A percentile compares a stretch with the other conserved stretches of the same genome.
Evolutionary conservation across 2,888 invertebrate species (phyloP).

Genomic region (Apamea monoglypha): DNA sequence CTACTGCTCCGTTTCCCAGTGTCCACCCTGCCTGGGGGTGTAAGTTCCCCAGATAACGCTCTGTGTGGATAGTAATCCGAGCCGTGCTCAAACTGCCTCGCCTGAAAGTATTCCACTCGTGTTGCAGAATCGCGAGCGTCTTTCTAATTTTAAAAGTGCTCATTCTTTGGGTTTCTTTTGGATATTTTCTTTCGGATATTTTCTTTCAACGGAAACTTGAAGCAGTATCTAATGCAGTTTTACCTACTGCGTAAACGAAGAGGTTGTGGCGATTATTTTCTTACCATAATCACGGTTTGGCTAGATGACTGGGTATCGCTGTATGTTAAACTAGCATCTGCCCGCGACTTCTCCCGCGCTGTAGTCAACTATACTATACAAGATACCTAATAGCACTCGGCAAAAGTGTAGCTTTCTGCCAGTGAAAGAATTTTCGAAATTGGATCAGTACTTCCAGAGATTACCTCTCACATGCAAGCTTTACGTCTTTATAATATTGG

Average conservation of each 20-base stretch:
- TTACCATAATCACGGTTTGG: not conserved
- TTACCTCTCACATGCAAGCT: too few species aligned
- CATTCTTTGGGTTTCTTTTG: slow-evolving; percentile 21
- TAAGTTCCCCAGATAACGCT: slow-evolving; percentile 64
- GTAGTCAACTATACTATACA: too few species aligned
- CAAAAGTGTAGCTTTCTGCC: too few species aligned
- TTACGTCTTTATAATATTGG: too few species aligned
- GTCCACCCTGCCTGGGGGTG: slow-evolving; percentile 41
- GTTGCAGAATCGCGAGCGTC: slow-evolving; percentile 37
- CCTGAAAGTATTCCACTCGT: slow-evolving; percentile 50
- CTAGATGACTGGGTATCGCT: not conserved
- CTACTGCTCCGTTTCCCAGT: not conserved
- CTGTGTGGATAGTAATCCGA: slow-evolving; percentile 62
- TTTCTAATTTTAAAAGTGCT: slow-evolving; percentile 55
- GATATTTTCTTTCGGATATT: slow-evolving; percentile 17
- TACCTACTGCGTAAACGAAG: not conserved
- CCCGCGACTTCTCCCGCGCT: not conserved
- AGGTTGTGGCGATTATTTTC: not conserved
- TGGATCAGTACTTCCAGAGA: too few species aligned
- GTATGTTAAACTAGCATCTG: not conserved
- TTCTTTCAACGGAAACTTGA: not conserved
- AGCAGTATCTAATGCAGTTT: not conserved
- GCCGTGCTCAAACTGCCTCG: slow-evolving; percentile 45
- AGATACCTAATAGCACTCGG: too few species aligned
- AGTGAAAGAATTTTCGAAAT: too few species aligned